phyloP scores from a whole-genome alignment of 1,140 invertebrate genomes.

The Pygmarrhopalites habei region DNA sequence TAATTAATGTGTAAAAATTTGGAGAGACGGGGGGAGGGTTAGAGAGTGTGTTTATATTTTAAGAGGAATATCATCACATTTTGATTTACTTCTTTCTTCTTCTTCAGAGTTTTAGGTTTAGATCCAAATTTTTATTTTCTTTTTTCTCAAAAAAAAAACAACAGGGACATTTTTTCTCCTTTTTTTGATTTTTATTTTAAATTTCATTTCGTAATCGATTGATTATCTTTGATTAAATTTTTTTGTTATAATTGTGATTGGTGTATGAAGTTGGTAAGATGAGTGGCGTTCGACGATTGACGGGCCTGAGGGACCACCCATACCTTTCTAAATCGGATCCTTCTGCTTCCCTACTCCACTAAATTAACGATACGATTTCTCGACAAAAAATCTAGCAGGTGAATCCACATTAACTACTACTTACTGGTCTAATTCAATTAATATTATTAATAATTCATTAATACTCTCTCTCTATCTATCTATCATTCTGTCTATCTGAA shows the following conservation, averaged over 20 bases:
- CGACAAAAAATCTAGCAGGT: conserved; percentile 38
- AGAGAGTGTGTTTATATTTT: too few species aligned
- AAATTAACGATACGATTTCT: conserved; percentile 24
- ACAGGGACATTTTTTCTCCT: too few species aligned
- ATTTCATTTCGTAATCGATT: too few species aligned
- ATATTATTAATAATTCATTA: conserved; percentile 3
- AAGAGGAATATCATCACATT: too few species aligned
- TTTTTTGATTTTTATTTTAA: too few species aligned
- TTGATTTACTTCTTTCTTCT: too few species aligned
- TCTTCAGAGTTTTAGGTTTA: too few species aligned
- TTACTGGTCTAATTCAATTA: conserved; percentile 21
- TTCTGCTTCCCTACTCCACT: conserved; percentile 39
- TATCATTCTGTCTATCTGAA: conserved; percentile 11
- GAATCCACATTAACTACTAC: conserved; percentile 27
- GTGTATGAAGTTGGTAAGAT: conserved; percentile 38
- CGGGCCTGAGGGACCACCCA: conserved; percentile 37
- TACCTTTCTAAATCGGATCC: conserved; percentile 39
- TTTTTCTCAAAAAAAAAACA: too few species aligned
- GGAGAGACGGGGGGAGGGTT: too few species aligned
- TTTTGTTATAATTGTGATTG: conserved; percentile 19
- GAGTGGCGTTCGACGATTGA: conserved; percentile 37
- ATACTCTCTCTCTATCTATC: conserved; percentile 3
- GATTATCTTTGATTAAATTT: not conserved
- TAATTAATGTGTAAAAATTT: too few species aligned
- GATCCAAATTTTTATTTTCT: too few species aligned